Conservation (phyloP, 2,888 invertebrate genomes). For the Andrena dorsata region DNA sequence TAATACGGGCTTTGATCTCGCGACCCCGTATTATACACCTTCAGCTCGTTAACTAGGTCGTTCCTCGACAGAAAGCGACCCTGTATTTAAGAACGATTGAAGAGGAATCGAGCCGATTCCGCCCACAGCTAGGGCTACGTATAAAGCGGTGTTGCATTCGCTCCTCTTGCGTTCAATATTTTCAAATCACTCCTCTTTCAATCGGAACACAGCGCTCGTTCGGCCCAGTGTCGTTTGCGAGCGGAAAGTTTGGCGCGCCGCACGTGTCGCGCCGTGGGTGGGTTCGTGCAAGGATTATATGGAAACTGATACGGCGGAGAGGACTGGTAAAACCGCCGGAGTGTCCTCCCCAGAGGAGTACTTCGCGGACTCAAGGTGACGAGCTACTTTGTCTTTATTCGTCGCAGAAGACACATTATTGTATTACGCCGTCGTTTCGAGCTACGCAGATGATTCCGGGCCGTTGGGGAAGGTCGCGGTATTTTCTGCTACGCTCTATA, state of each 20-base stretch:
- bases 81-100: not conserved
- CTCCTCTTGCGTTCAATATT: not conserved
- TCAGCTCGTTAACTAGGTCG: not conserved
- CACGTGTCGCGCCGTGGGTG: conserved; percentile 2
- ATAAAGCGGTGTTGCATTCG: not conserved
- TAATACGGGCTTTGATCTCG: not conserved
- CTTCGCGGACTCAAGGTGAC: not conserved
- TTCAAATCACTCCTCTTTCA: too few species aligned
- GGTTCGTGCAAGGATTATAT: not conserved
- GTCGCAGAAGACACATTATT: not conserved
- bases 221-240: not conserved
- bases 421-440: conserved; percentile 35
- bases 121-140: too few species aligned
- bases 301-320: not conserved
- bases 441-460: conserved; percentile 29
- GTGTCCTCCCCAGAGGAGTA: not conserved
- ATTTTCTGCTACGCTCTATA: not conserved
- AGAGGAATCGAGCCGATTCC: not conserved
- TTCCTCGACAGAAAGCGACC: not conserved
- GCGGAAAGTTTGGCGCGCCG: not conserved
- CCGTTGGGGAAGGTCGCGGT: conserved; percentile 43
- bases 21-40: not conserved
- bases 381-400: not conserved
- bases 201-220: too few species aligned
- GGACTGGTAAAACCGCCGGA: too few species aligned